These are phyloP conservation scores for Ennomos quercinarius DNA, from an alignment of 2,888 invertebrate genomes.

Conservation along the genomic window DNA sequence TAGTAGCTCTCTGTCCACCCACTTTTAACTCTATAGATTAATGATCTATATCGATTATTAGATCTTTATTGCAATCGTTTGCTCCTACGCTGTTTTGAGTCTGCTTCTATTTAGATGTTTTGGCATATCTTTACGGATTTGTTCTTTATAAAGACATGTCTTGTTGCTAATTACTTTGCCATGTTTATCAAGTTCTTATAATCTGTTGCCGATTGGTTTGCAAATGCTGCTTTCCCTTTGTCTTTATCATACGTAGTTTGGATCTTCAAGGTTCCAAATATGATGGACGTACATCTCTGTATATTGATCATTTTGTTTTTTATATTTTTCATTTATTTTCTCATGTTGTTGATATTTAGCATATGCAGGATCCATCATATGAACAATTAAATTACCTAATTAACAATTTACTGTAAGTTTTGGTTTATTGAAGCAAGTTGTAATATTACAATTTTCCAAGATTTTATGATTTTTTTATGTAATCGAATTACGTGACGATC, in stretches of 20 bases:
- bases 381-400: conserved; percentile 2
- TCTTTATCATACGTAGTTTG: background rate
- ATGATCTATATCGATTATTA: conserved; percentile 21
- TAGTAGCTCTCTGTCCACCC: conserved; percentile 37
- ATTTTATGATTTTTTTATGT: too few species aligned
- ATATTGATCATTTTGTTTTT: conserved; percentile 29
- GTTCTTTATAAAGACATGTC: conserved; percentile 5
- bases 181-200: background rate
- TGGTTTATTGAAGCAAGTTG: too few species aligned
- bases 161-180: background rate
- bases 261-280: background rate
- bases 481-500: too few species aligned
- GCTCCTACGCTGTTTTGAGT: conserved; percentile 14
- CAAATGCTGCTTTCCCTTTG: background rate
- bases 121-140: conserved; percentile 5
- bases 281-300: conserved; percentile 28
- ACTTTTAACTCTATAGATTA: conserved; percentile 24
- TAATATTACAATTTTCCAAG: too few species aligned
- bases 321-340: conserved; percentile 25
- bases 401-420: background rate
- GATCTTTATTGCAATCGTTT: conserved; percentile 16
- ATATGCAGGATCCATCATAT: conserved; percentile 19
- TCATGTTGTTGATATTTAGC: conserved; percentile 26
- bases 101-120: conserved; percentile 17
- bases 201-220: background rate